Evolutionary conservation across 2,113 vertebrate species (phyloP).

Genomic region (Rhinopomastus cyanomelas): DNA sequence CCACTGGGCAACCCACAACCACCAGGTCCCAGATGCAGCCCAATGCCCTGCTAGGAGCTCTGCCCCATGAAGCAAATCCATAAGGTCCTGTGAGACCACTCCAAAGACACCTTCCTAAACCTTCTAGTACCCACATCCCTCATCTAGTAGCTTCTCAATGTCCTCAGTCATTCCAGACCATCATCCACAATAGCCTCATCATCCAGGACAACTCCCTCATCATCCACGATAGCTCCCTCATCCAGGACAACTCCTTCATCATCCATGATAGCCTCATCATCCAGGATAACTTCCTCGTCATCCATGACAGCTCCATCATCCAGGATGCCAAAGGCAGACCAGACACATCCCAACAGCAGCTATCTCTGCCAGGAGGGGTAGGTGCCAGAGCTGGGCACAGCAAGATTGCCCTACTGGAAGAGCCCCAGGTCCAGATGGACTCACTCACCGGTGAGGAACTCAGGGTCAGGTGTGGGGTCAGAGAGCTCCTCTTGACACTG

Average conservation of each 20-base stretch:
- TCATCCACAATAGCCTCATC: not conserved
- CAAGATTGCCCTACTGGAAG: not conserved
- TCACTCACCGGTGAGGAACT: slow-evolving; percentile 91
- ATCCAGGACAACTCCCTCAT: not conserved
- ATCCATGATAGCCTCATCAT: not conserved
- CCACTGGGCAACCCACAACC: not conserved
- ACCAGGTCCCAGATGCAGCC: not conserved
- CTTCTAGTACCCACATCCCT: not conserved
- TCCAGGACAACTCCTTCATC: not conserved
- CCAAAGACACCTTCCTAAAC: not conserved
- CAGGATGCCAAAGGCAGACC: not conserved
- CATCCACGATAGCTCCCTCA: not conserved
- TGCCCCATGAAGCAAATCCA: not conserved
- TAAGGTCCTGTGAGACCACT: not conserved
- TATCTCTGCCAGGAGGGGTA: not conserved
- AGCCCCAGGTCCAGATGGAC: accelerated
- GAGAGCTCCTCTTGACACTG: slow-evolving; percentile 95
- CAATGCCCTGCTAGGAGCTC: not conserved
- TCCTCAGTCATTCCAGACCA: not conserved
- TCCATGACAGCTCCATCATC: not conserved
- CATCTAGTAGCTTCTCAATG: accelerated
- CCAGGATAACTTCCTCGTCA: not conserved
- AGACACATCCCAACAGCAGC: accelerated
- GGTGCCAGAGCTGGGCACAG: not conserved
- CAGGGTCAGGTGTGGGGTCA: slow-evolving; percentile 89